Evolutionary conservation across 2,888 invertebrate species (phyloP).

Genomic region (Beris chalybata): DNA sequence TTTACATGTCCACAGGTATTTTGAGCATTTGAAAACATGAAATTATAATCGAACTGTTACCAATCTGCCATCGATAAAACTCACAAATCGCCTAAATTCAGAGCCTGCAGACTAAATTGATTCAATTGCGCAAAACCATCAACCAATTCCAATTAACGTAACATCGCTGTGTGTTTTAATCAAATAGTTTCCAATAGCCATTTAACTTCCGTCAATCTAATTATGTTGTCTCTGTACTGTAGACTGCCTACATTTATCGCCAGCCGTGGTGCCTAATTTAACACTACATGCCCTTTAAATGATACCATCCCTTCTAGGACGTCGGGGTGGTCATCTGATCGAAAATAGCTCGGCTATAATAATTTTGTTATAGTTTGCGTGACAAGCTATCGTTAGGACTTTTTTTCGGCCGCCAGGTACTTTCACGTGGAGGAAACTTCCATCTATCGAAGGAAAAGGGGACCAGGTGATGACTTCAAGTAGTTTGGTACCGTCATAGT

Average conservation of each 20-base stretch:
- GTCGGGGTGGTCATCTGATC: not conserved
- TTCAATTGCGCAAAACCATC: too few relatives aligned
- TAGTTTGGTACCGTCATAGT: not conserved
- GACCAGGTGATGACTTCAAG: slow-evolving; percentile 8
- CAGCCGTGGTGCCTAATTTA: not conserved
- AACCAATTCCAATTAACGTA: too few relatives aligned
- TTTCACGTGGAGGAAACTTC: slow-evolving; percentile 16
- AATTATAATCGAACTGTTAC: too few relatives aligned
- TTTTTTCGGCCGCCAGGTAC: slow-evolving; percentile 11
- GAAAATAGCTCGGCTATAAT: not conserved
- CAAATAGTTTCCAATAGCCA: too few relatives aligned
- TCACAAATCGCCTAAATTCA: too few relatives aligned
- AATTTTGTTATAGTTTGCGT: slow-evolving; percentile 20
- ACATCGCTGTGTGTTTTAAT: too few relatives aligned
- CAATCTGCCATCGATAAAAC: too few relatives aligned
- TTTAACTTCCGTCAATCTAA: too few relatives aligned
- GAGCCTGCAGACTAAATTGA: too few relatives aligned
- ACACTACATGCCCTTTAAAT: slow-evolving; percentile 13
- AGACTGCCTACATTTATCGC: not conserved
- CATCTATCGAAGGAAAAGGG: slow-evolving; percentile 22
- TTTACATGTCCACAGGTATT: too few relatives aligned
- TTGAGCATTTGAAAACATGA: too few relatives aligned
- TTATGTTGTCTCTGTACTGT: too few relatives aligned
- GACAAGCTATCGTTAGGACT: slow-evolving; percentile 21
- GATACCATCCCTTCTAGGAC: not conserved